Base-by-base conservation (phyloP, 2,797 vertebrate genomes). In the Kryptopterus vitreolus region DNA sequence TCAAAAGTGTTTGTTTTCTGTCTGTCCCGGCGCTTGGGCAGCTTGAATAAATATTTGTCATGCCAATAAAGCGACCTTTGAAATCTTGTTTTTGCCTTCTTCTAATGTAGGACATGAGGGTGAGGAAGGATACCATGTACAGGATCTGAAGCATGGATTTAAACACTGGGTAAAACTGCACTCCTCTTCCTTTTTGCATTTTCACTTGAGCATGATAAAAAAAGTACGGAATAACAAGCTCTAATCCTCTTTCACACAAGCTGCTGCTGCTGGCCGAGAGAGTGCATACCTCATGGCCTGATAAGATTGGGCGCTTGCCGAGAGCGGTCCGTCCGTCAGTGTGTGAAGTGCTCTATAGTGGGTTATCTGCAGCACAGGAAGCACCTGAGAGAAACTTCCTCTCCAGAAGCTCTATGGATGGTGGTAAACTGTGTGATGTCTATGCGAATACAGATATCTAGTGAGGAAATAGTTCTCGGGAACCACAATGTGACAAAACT, bases 351-450 rank as follows among this genome's bases (percentile, higher is more conserved):
- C 82, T 92, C 92, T 89, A 90, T 90, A 90, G 88, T 89, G 86
- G 87, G 90, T 90, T 92, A 92, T 93, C 92, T 85, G 82, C 70
- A 82, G 84, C 82, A 88, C 88, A 92, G 91, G 92, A 93, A 93
- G 91, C 88, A 88, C 88, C 91, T 82, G 88, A 84, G 88, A 84
- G 85, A 86, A 85, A 86, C 85, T 89, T 89, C 87, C 88, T 85
- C 58, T 70, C 65, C 55, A 55, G 75, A 72, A 66, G 63, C 81
- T 88, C 82, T 57, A 82, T 78, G 69, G 85, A 90, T 81, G 65
- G 81, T 77, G 68, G 84, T 89, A 82, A 84, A 73, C 53, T 59
- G 61, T 80, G 68, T 79, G 83, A 83, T 90, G 81, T 78, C 52
- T 59, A 59, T 7, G 48, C 35, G 57, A 82, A 73, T 48, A 31